Evolutionary conservation across 2,113 vertebrate species (phyloP).

Genomic region (Ceyx melanurus): DNA sequence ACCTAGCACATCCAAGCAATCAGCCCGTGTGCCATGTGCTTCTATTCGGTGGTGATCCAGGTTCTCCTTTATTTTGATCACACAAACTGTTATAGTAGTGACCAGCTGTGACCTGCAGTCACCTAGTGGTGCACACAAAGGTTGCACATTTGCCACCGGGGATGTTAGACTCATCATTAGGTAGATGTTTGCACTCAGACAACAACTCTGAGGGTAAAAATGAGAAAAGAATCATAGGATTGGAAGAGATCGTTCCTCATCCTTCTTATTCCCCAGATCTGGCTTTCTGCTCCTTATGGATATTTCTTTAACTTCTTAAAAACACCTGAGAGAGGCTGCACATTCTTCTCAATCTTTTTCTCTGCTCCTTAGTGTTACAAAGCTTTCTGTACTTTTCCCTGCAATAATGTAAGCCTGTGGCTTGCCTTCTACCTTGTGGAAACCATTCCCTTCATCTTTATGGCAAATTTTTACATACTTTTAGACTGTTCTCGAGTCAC

Average conservation of each 20-base stretch:
- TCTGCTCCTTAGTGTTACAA: background rate
- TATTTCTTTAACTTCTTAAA: background rate
- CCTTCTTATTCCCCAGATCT: background rate
- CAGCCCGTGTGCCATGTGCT: background rate
- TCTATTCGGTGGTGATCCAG: background rate
- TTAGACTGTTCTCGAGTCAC: background rate
- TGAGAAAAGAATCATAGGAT: background rate
- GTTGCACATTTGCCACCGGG: background rate
- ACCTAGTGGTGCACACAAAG: background rate
- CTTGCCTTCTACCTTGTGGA: background rate
- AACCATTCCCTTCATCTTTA: background rate
- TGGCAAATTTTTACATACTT: background rate
- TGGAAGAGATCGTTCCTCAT: background rate
- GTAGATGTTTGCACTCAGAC: background rate
- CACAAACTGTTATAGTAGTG: background rate
- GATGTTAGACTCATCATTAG: background rate
- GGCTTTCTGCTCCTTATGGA: background rate
- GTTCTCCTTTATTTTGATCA: background rate
- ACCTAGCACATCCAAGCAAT: background rate
- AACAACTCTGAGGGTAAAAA: background rate
- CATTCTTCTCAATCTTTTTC: background rate
- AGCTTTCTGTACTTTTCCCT: background rate
- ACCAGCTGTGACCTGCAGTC: background rate
- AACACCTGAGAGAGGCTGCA: background rate
- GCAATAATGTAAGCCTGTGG: background rate